Evolutionary conservation across 2,113 vertebrate genomes (phyloP), one percentile per base, ranked within the genome.

Genomic region (Alosa alosa): DNA sequence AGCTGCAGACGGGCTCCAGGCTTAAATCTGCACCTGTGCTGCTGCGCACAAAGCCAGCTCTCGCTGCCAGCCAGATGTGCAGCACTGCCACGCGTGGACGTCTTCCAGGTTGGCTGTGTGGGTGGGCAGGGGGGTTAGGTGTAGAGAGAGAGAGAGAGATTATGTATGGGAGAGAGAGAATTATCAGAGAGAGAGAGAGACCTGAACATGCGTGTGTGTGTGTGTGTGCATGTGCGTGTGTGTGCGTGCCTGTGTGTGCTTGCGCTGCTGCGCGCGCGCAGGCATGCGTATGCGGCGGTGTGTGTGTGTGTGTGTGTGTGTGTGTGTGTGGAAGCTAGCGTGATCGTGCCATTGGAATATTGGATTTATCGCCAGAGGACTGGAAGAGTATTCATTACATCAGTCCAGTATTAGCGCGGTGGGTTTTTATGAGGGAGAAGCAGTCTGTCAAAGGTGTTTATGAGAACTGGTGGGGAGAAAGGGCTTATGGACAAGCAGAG

Each of bases 21-120:
- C 86, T 55, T 84, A 68, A 39, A 81, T 83, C 11, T 39, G 83
- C 52, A 49, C 46, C 75, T 84, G 81, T 75, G 86, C 78, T 86
- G 78, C 25, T 6, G 41, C 41, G 41, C 25, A 6, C 25, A 31
- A 31, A 25, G 60, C 60, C 60, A 68, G 60, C 60, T 25, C 60
- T 25, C n/a, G 6, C 9, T 68, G 60, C 83, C 82, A 87, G 83
- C 86, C 88, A 89, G 88, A 89, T 89, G 88, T 83, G 86, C 68
- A 82, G 25, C 36, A 31, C 64, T 64, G 50, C 57, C 84, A 55
- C 85, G 50, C 83, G 75, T 84, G 85, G 85, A 89, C 52, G 39
- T 50, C 22, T 41, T 87, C 86, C 81, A 44, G 81, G 5, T 81
- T 55, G 22, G 68, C 45, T 13, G 22, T 41, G 44, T 44, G 31